A percentile compares a stretch with the other conserved stretches of the same genome.
phyloP scores from a whole-genome alignment of 2,888 invertebrate genomes.

The Erebia palarica region DNA sequence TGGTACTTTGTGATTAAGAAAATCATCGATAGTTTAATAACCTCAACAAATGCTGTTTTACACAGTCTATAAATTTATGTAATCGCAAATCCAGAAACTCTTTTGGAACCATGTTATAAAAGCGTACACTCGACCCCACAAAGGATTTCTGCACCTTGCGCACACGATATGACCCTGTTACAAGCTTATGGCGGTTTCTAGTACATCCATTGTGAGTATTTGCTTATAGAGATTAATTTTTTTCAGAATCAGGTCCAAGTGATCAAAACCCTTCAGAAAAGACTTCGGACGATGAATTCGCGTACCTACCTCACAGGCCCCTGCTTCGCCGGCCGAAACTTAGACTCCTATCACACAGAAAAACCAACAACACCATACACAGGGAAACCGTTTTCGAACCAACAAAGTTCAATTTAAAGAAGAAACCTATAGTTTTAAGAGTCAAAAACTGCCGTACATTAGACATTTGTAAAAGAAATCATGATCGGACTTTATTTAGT shows the following conservation, averaged over 20 bases:
- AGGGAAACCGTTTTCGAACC: slow-evolving; percentile 64
- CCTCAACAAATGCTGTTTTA: too few species aligned
- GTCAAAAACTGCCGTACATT: slow-evolving; percentile 63
- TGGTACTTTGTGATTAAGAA: too few species aligned
- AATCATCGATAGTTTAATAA: too few species aligned
- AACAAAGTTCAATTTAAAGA: slow-evolving; percentile 52
- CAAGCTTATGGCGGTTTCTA: too few species aligned
- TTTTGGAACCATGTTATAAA: too few species aligned
- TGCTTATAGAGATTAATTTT: too few species aligned
- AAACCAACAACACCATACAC: slow-evolving; percentile 48
- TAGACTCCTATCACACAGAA: slow-evolving; percentile 50
- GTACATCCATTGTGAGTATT: too few species aligned
- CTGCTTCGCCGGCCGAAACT: slow-evolving; percentile 57
- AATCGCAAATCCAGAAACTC: too few species aligned
- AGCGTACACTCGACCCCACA: too few species aligned
- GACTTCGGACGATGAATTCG: slow-evolving; percentile 58
- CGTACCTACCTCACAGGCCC: slow-evolving; percentile 54
- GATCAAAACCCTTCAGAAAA: slow-evolving; percentile 50
- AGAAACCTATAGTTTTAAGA: slow-evolving; percentile 56
- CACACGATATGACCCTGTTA: too few species aligned
- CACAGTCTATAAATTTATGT: too few species aligned
- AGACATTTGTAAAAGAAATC: slow-evolving; percentile 41
- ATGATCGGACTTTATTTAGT: slow-evolving; percentile 43
- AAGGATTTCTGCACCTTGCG: too few species aligned
- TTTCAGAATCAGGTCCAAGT: slow-evolving; percentile 53